Base-by-base conservation (phyloP, 2,888 invertebrate species). In the Aphodius granarius region DNA sequence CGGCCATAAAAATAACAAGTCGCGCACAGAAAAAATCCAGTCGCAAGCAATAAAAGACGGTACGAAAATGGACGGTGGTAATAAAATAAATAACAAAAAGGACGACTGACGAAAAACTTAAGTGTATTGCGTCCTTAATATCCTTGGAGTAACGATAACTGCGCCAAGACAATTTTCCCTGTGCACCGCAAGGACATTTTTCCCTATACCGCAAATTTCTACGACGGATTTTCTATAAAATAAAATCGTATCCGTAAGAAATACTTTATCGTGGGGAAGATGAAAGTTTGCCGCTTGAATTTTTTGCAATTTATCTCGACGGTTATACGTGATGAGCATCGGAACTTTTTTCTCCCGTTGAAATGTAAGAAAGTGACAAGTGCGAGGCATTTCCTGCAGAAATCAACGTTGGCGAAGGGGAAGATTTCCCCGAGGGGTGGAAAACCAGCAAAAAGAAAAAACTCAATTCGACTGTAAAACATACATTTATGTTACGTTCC, bases 321-420 rank as follows among this genome's bases (percentile, higher is more conserved):
- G 43, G 43, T 73, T 77, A 75, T 81, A 84, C 84, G 84, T 84
- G 84, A 81, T 75, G 71, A 75, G 83, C 83, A 81, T 84, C 79
- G 80, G 80, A 79, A 79, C 78, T 80, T 78, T 80, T 76, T 75
- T n/a, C 68, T 66, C n/a, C 63, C 63, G 79, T 71, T 75, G 78
- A 76, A 78, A 82, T 81, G 83, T 80, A 83, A 83, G 84, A 81
- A 85, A 84, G 83, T 83, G 85, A 84, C 84, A 85, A 85, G 84
- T 83, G 84, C 81, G 83, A 83, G 84, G 83, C 82, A 83, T 83
- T 83, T 84, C 83, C 82, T 79, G 80, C 82, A 82, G 83, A 84
- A 85, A 85, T 85, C 84, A 82, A 81, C 79, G 81, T 79, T 1
- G 23, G 43, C 3, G 43, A 43, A 3, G 0, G 43, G 43, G 43